These are phyloP conservation scores for Lutjanus campechanus DNA, from an alignment of 2,797 vertebrate species.

Conservation along the genomic window DNA sequence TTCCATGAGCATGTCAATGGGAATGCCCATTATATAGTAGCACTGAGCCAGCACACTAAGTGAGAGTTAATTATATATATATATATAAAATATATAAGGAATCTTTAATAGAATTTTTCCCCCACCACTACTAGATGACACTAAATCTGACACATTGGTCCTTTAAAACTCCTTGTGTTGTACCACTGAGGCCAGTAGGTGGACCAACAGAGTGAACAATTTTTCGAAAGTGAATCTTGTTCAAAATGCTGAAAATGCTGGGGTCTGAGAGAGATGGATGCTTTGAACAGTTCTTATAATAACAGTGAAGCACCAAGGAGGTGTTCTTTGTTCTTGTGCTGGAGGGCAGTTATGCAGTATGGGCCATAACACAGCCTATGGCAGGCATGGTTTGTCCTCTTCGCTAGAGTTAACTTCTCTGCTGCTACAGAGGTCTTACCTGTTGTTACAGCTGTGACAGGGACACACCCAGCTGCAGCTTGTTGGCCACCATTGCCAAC, in stretches of 20 bases:
- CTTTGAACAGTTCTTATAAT: not conserved
- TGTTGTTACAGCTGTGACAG: constrained; percentile 4
- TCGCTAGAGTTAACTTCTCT: not conserved
- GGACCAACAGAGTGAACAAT: not conserved
- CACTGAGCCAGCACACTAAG: too few relatives aligned
- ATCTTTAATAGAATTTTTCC: too few relatives aligned
- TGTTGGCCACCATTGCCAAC: constrained; percentile 2
- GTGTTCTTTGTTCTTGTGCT: not conserved
- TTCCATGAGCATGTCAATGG: too few relatives aligned
- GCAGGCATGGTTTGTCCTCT: not conserved
- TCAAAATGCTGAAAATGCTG: not conserved
- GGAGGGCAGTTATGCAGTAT: not conserved
- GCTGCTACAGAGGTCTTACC: not conserved
- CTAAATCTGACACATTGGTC: too few relatives aligned
- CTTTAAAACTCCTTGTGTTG: not conserved
- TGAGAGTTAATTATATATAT: too few relatives aligned
- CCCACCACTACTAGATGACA: too few relatives aligned
- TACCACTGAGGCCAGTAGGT: not conserved
- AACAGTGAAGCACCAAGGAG: not conserved
- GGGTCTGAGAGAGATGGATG: not conserved
- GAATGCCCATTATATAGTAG: too few relatives aligned
- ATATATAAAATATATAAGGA: too few relatives aligned
- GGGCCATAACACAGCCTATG: not conserved
- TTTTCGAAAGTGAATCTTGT: not conserved
- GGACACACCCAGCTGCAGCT: constrained; percentile 13